phyloP scores from a whole-genome alignment of 2,888 invertebrate species.

The Metallyticus violacea region DNA sequence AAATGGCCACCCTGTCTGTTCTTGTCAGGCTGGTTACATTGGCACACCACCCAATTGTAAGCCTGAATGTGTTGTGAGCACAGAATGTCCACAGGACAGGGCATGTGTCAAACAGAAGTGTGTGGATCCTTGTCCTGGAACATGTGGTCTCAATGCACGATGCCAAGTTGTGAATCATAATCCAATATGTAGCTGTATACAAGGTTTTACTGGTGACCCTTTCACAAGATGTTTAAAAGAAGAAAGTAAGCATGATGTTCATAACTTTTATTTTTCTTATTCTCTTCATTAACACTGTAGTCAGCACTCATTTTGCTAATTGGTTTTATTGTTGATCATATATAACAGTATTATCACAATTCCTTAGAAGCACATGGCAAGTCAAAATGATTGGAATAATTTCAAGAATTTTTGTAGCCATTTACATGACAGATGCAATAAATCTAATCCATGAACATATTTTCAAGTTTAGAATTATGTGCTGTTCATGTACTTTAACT shows the following conservation, averaged over 20 bases:
- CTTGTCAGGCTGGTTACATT: conserved; percentile 62
- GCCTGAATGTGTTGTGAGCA: conserved; percentile 69
- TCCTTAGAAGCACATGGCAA: too few relatives aligned
- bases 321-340: not conserved
- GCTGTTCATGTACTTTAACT: too few relatives aligned
- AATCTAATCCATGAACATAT: too few relatives aligned
- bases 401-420: too few relatives aligned
- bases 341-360: not conserved
- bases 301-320: not conserved
- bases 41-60: conserved; percentile 68
- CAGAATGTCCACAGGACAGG: conserved; percentile 65
- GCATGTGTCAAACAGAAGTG: conserved; percentile 70
- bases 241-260: conserved; percentile 29
- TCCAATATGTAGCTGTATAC: conserved; percentile 66
- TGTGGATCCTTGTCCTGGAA: conserved; percentile 66
- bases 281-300: not conserved
- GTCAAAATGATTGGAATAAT: too few relatives aligned
- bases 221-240: conserved; percentile 55
- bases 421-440: too few relatives aligned
- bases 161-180: conserved; percentile 72
- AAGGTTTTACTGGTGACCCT: conserved; percentile 63
- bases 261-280: not conserved
- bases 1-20: conserved; percentile 69
- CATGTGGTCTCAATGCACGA: conserved; percentile 69
- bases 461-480: too few relatives aligned